Conservation (phyloP, 2,888 invertebrate genomes). For the Rapana venosa region DNA sequence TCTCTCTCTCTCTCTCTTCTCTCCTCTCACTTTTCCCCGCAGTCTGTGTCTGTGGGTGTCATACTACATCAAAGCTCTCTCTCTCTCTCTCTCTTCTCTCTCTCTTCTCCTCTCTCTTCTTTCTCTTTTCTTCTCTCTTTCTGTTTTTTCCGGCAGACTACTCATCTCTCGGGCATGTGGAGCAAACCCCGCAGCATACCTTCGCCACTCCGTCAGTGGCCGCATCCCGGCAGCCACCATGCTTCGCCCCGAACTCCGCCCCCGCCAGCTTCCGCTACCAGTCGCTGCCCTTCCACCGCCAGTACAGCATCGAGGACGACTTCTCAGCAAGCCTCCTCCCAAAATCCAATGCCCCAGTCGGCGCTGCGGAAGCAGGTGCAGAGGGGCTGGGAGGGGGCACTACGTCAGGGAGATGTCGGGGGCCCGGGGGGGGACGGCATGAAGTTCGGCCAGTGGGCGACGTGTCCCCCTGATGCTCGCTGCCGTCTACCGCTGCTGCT, state of each 20-base stretch:
- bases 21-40: too few species aligned
- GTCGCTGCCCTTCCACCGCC: conserved; percentile 62
- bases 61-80: too few species aligned
- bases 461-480: conserved; percentile 60
- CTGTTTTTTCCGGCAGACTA: background rate
- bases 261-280: conserved; percentile 50
- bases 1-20: too few species aligned
- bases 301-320: conserved; percentile 64
- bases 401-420: conserved; percentile 73
- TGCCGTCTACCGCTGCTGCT: too few species aligned
- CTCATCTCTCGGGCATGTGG: conserved; percentile 37
- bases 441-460: conserved; percentile 73
- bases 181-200: conserved; percentile 48
- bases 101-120: too few species aligned
- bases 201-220: conserved; percentile 68
- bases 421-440: conserved; percentile 71
- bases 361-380: conserved; percentile 61
- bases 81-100: too few species aligned
- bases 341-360: conserved; percentile 76
- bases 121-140: too few species aligned
- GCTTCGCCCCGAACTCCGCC: conserved; percentile 64
- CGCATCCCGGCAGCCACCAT: conserved; percentile 73
- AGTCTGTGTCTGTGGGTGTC: too few species aligned
- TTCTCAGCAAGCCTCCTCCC: conserved; percentile 69
- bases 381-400: conserved; percentile 72